Percentiles rank a stretch among this genome's conserved stretches.
These are phyloP conservation scores for Micrastur ruficollis DNA, from an alignment of 2,797 vertebrate species.

Conservation along the genomic window DNA sequence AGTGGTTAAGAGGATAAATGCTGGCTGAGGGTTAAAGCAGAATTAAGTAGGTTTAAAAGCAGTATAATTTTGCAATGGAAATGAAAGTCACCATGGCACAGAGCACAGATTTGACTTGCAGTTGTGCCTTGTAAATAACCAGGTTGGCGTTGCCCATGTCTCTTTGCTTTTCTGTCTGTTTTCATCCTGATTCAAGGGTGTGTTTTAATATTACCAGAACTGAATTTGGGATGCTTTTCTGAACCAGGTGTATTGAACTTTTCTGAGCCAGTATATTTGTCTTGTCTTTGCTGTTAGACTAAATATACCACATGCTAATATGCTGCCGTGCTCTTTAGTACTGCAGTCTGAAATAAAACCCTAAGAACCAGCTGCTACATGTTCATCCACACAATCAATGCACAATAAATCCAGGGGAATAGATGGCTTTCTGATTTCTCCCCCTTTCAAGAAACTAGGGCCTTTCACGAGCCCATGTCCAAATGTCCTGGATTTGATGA, in stretches of 20 bases:
- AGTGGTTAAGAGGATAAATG: not conserved
- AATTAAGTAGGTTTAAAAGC: slow-evolving; percentile 9
- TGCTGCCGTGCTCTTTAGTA: not conserved
- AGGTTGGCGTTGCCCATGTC: accelerated
- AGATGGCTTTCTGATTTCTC: not conserved
- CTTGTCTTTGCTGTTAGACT: not conserved
- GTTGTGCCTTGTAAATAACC: not conserved
- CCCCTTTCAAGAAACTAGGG: not conserved
- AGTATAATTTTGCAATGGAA: not conserved
- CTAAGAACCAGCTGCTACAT: not conserved
- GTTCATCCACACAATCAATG: not conserved
- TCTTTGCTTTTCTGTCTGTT: not conserved
- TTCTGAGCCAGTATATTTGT: not conserved
- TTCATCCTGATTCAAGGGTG: not conserved
- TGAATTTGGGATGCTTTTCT: not conserved
- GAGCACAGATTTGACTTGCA: not conserved
- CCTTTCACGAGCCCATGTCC: not conserved
- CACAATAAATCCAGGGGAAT: not conserved
- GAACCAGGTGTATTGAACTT: not conserved
- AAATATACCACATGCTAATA: not conserved
- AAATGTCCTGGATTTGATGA: not conserved
- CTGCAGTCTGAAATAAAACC: not conserved
- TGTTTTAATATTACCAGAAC: not conserved
- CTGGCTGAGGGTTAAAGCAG: not conserved
- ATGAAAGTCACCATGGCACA: not conserved